These are phyloP conservation scores for Polylopha cassiicola DNA, from an alignment of 2,888 invertebrate species.

Conservation along the genomic window DNA sequence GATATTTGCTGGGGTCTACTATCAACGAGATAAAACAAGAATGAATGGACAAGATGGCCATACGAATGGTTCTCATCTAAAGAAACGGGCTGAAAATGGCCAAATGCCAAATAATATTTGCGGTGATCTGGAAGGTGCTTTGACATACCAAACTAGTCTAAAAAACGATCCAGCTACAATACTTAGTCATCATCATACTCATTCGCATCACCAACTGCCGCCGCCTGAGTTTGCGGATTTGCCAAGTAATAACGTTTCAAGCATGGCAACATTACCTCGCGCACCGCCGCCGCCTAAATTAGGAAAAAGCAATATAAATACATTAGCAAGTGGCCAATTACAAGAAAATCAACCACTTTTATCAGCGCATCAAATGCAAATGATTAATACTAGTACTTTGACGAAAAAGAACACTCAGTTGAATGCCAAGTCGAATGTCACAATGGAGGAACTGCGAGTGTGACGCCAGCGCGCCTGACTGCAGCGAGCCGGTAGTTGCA, in stretches of 20 bases:
- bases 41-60: constrained; percentile 79
- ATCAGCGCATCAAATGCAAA: constrained; percentile 85
- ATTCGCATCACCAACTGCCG: constrained; percentile 86
- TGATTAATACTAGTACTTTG: constrained; percentile 85
- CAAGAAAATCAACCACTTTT: constrained; percentile 83
- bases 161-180: constrained; percentile 85
- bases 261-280: constrained; percentile 80
- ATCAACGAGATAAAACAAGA: constrained; percentile 91
- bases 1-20: constrained; percentile 96
- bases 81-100: constrained; percentile 88
- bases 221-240: constrained; percentile 91
- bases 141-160: constrained; percentile 71
- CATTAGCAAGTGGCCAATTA: constrained; percentile 76
- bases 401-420: constrained; percentile 85
- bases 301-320: constrained; percentile 78
- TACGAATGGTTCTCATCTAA: constrained; percentile 72
- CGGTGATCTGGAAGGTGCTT: constrained; percentile 84
- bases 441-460: constrained; percentile 90
- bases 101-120: constrained; percentile 93
- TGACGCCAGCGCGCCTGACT: constrained; percentile 82
- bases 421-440: constrained; percentile 77
- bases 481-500: constrained; percentile 75
- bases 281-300: constrained; percentile 87
- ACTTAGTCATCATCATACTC: constrained; percentile 84
- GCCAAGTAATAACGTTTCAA: constrained; percentile 80